These are phyloP conservation scores for Nemapogon koenigi DNA, from an alignment of 2,888 invertebrate species.

Conservation along the genomic window DNA sequence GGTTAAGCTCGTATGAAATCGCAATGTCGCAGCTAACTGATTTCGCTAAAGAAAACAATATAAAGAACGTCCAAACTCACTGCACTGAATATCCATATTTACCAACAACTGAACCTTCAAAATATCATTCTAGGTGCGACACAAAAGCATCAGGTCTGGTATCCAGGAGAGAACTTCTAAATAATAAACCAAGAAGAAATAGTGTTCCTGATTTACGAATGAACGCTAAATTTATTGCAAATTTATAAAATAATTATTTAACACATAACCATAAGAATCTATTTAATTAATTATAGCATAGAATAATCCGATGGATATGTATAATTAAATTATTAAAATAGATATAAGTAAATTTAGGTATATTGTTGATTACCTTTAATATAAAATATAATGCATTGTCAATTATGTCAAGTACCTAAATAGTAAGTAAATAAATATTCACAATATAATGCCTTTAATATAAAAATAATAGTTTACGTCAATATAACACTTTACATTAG, in stretches of 20 bases:
- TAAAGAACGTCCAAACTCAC: conserved; percentile 50
- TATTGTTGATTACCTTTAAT: no score
- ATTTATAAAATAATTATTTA: conserved; percentile 9
- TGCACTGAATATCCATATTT: conserved; percentile 55
- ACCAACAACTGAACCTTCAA: conserved; percentile 54
- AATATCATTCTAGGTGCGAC: conserved; percentile 51
- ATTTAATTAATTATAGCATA: no score
- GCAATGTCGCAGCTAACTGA: conserved; percentile 37
- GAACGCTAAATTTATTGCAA: conserved; percentile 40
- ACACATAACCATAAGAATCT: no score
- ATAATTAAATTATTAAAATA: no score
- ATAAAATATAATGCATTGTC: no score
- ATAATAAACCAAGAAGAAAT: conserved; percentile 41
- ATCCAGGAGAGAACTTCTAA: conserved; percentile 42
- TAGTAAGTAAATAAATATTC: no score
- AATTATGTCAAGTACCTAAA: no score
- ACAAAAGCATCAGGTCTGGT: conserved; percentile 51
- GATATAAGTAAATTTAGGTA: no score
- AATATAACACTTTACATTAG: neutral
- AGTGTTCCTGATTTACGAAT: conserved; percentile 55
- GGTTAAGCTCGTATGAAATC: conserved; percentile 46
- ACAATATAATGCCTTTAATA: neutral
- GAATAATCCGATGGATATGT: no score
- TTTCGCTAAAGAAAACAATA: conserved; percentile 37
- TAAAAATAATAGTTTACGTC: neutral